Percentiles rank a stretch among this genome's conserved stretches.
Evolutionary conservation across 2,888 invertebrate species (phyloP).

Genomic region (Latheticus oryzae): DNA sequence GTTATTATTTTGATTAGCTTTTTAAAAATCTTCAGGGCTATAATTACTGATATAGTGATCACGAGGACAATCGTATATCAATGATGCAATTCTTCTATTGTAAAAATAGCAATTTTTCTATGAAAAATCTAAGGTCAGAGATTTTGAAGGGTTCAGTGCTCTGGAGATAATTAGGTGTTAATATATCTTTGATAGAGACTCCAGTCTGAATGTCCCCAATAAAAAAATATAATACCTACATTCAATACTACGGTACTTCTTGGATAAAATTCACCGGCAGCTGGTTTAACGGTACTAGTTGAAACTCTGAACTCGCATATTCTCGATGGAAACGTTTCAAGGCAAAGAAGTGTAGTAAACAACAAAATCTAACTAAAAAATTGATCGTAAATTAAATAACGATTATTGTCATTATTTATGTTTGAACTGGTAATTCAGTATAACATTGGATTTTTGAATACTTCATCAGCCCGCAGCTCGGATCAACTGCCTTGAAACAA

Average conservation of each 20-base stretch:
- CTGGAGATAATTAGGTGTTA: slow-evolving; percentile 20
- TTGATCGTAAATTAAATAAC: slow-evolving; percentile 7
- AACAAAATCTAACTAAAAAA: neutral
- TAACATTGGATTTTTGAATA: slow-evolving; percentile 42
- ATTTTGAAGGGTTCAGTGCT: slow-evolving; percentile 21
- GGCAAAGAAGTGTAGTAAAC: slow-evolving; percentile 7
- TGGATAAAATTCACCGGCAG: slow-evolving; percentile 27
- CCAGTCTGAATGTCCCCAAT: slow-evolving; percentile 3
- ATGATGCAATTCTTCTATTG: no score
- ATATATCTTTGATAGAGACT: slow-evolving; percentile 7
- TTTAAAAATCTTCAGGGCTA: no score
- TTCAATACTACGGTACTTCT: slow-evolving; percentile 30
- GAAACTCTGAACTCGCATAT: slow-evolving; percentile 27
- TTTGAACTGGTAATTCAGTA: slow-evolving; percentile 16
- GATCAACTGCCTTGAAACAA: slow-evolving; percentile 44
- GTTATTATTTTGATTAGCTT: no score
- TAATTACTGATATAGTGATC: no score
- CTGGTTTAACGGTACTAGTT: slow-evolving; percentile 31
- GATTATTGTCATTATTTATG: slow-evolving; percentile 21
- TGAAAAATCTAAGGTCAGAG: no score
- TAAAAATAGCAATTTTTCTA: no score
- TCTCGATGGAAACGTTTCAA: slow-evolving; percentile 16
- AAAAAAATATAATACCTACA: slow-evolving; percentile 27
- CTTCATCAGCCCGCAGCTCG: slow-evolving; percentile 11
- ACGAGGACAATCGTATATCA: slow-evolving; percentile 5